phyloP scores from a whole-genome alignment of 2,113 vertebrate genomes.

The Eleginops maclovinus region DNA sequence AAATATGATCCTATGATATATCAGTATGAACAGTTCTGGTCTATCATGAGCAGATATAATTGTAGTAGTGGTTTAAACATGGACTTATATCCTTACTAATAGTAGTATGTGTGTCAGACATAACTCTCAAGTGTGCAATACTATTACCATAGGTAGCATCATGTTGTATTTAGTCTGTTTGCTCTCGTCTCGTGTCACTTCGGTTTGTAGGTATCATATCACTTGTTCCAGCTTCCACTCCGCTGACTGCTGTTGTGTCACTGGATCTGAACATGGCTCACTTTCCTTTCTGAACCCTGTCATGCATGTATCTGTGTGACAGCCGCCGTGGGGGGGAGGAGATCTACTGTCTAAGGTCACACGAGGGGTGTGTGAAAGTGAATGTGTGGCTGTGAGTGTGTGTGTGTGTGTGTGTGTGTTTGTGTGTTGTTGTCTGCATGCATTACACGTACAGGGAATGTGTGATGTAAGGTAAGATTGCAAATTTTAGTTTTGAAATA shows the following conservation, averaged over 20 bases:
- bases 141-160: too few relatives aligned
- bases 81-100: too few relatives aligned
- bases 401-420: slow-evolving; percentile 34
- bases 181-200: not conserved
- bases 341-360: slow-evolving; percentile 63
- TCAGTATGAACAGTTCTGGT: not conserved
- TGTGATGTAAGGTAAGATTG: too few relatives aligned
- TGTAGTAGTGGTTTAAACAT: not conserved
- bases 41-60: not conserved
- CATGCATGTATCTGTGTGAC: slow-evolving; percentile 53
- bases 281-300: slow-evolving; percentile 43
- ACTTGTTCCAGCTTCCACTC: slow-evolving; percentile 34
- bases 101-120: not conserved
- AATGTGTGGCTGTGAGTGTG: slow-evolving; percentile 32
- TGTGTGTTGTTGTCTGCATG: slow-evolving; percentile 5
- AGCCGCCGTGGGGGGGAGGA: slow-evolving; percentile 22
- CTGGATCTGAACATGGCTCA: slow-evolving; percentile 47
- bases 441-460: not conserved
- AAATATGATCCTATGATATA: not conserved
- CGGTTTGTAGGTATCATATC: not conserved
- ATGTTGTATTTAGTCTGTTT: not conserved
- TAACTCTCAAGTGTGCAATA: not conserved
- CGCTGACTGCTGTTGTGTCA: slow-evolving; percentile 29
- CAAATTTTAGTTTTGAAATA: too few relatives aligned
- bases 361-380: slow-evolving; percentile 49